Percentiles rank a stretch among this genome's conserved stretches.
These are phyloP conservation scores for Litoditis marina DNA, from an alignment of 2,888 invertebrate species.

Conservation along the genomic window DNA sequence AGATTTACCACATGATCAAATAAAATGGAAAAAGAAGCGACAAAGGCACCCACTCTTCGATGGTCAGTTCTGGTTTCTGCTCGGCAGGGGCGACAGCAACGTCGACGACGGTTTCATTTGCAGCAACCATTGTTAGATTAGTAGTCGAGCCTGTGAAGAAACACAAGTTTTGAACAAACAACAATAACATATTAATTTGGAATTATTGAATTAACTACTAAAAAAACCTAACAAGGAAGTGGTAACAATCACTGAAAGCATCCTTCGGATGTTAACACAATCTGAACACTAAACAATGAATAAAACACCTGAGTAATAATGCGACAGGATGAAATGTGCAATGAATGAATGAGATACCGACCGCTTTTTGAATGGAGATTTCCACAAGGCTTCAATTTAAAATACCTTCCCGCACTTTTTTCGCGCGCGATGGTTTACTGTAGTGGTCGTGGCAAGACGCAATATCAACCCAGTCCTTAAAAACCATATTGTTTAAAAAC, in stretches of 20 bases:
- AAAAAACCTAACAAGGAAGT: too few species aligned
- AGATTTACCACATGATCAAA: too few species aligned
- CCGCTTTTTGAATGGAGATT: background rate
- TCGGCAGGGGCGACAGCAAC: background rate
- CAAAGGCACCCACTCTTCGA: constrained; percentile 4
- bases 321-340: background rate
- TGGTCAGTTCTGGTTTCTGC: background rate
- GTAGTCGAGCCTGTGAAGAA: background rate
- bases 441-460: too few species aligned
- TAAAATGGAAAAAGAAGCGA: background rate
- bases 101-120: background rate
- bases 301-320: background rate
- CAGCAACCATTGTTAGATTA: constrained; percentile 7
- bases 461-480: too few species aligned
- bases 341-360: background rate
- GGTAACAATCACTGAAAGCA: too few species aligned
- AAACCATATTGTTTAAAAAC: too few species aligned
- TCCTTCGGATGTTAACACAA: background rate
- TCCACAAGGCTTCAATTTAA: too few species aligned
- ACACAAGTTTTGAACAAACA: too few species aligned
- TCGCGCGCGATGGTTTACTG: too few species aligned
- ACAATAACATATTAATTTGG: too few species aligned
- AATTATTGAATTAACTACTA: too few species aligned
- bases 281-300: background rate
- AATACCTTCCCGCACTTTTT: too few species aligned